Evolutionary conservation across 2,113 vertebrate species (phyloP), one percentile per base, ranked within the genome.

Genomic region (Halcyon malimbica): DNA sequence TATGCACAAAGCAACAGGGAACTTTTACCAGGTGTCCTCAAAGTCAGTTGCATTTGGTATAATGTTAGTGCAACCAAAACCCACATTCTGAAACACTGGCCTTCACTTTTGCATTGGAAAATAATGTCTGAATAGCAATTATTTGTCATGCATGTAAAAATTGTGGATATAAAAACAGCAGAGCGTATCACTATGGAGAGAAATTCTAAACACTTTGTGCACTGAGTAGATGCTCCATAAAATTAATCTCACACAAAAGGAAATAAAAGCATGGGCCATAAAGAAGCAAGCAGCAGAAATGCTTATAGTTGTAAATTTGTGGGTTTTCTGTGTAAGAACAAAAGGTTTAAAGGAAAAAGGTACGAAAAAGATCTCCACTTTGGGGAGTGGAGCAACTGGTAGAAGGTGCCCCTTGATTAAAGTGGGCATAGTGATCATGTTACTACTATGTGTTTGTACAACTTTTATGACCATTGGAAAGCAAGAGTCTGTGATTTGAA

Each of bases 41-140:
- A 94, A 90, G 44, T 90, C 26, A 62, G 15, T 80, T 90, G 31
- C 1, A 9, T 86, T 90, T 93, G 23, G 7, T 57, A 10, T 77
- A 46, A 44, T 18, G 25, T 83, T 93, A 92, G 11, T 35, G 16
- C 53, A 83, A 83, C 68, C 63, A 70, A 81, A 80, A 87, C 5
- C 0, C 17, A 16, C 35, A 2, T 62, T 88, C 29, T 63, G 60
- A 69, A 93, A 71, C 26, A 19, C 6, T 77, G 21, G 59, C 42
- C 54, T 92, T 94, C n/a, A 75, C 56, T 89, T 93, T 46, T 92
- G 51, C 59, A 35, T 19, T 63, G 77, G 86, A 90, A 95, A 90
- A 90, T 87, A 31, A 17, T 56, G 46, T 90, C 68, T 70, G 59
- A 77, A 37, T 50, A 74, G 86, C 59, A 74, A 11, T 90, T 94